Base-by-base conservation (phyloP, 2,113 vertebrate genomes). In the Dascyllus trimaculatus region DNA sequence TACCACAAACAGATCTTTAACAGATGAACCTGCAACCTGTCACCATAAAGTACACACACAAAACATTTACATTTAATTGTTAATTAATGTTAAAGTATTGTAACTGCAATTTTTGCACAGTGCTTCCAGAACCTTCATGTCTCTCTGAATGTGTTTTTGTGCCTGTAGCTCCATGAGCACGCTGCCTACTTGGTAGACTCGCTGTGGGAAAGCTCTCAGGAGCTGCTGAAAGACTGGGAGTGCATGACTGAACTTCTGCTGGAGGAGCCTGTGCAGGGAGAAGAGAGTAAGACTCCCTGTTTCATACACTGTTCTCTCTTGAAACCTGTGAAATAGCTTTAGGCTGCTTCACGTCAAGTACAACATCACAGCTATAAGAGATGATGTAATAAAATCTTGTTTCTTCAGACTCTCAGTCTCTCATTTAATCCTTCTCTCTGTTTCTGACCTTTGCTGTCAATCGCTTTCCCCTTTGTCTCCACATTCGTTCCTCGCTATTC, bases 181-280 rank as follows among this genome's bases (percentile, higher is more conserved):
- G 98, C 98, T 24, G 98, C 98, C 25, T 99, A 99, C 89, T 92
- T 99, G 90, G 98, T 99, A 88, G 98, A 99, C 93, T 99, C 97
- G 67, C 91, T 99, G 88, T 99, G 98, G 98, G 98, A 99, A 88
- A 99, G 98, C 84, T 99, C 98, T 71, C 98, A 99, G 94, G 98
- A 99, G 90, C 94, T 99, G 72, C 93, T 99, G 80, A 99, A 99
- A 89, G 98, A 99, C 93, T 99, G 98, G 98, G 98, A 99, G 92
- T 99, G 98, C 92, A 99, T 99, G 98, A 96, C 97, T 3, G 98
- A 99, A 79, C 93, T 99, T 77, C 95, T 99, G 29, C 89, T 99
- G 93, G 98, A 99, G 93, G 98, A 99, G 84, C 96, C 98, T 35
- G 96, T 98, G 63, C 98, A 98, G 93, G 98, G 98, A 88, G 98